phyloP scores from a whole-genome alignment of 2,888 invertebrate genomes.

The Aphodius sticticus region DNA sequence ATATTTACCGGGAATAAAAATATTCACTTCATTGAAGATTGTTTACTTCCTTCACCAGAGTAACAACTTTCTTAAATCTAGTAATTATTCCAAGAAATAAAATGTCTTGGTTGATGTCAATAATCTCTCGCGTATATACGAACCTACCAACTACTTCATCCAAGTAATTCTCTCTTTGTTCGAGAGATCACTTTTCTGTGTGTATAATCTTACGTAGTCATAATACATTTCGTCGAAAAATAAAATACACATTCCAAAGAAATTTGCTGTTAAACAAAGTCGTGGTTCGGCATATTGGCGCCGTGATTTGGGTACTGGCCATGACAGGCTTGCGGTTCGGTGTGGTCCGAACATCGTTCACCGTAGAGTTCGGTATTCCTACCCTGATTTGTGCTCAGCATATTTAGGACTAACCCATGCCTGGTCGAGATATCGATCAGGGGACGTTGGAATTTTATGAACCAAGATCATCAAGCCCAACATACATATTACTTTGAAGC shows the following conservation, averaged over 20 bases:
- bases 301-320: conserved; percentile 33
- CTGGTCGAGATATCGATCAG: neutral
- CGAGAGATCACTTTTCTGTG: too few species aligned
- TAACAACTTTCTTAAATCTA: too few species aligned
- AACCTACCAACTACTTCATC: too few species aligned
- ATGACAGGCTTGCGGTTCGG: conserved; percentile 30
- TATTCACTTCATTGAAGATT: too few species aligned
- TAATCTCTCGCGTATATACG: too few species aligned
- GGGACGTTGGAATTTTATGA: neutral
- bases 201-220: too few species aligned
- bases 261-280: neutral
- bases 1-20: too few species aligned
- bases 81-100: too few species aligned
- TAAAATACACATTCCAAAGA: neutral
- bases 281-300: conserved; percentile 8
- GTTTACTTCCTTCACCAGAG: too few species aligned
- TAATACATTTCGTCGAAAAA: neutral
- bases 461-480: neutral
- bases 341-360: conserved; percentile 36
- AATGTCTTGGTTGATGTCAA: too few species aligned
- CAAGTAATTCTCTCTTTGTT: too few species aligned
- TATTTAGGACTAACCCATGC: neutral
- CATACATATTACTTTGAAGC: neutral
- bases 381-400: conserved; percentile 35
- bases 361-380: conserved; percentile 32